Percentiles rank a stretch among this genome's conserved stretches.
Evolutionary conservation across 2,113 vertebrate genomes (phyloP).

Genomic region (Carettochelys insculpta): DNA sequence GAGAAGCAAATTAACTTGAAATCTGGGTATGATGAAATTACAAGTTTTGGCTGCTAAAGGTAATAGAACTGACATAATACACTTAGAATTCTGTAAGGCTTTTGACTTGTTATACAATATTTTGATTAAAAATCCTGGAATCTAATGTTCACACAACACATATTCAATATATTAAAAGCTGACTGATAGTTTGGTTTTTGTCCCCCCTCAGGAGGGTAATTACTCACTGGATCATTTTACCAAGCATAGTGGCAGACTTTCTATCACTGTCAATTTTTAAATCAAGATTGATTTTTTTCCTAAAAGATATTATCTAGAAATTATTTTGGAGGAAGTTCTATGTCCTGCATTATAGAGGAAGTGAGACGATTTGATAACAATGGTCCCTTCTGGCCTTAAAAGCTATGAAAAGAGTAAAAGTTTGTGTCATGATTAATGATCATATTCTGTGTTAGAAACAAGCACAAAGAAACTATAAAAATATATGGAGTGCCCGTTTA

Average conservation of each 20-base stretch:
- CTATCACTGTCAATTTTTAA: neutral
- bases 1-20: too few relatives aligned
- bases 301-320: neutral
- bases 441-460: neutral
- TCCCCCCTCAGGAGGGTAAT: neutral
- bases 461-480: neutral
- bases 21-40: too few relatives aligned
- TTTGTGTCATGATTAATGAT: neutral
- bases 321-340: neutral
- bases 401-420: neutral
- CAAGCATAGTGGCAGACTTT: neutral
- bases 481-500: neutral
- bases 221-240: neutral
- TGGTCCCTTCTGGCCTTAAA: neutral
- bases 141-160: too few relatives aligned
- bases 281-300: neutral
- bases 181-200: too few relatives aligned
- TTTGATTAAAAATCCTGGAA: too few relatives aligned
- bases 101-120: too few relatives aligned
- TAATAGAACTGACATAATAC: too few relatives aligned
- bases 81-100: too few relatives aligned
- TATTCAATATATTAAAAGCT: too few relatives aligned
- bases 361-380: neutral
- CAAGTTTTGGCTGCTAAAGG: too few relatives aligned
- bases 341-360: neutral